A percentile compares a stretch with the other conserved stretches of the same genome.
phyloP scores from a whole-genome alignment of 2,888 invertebrate species.

The Emesis furor region DNA sequence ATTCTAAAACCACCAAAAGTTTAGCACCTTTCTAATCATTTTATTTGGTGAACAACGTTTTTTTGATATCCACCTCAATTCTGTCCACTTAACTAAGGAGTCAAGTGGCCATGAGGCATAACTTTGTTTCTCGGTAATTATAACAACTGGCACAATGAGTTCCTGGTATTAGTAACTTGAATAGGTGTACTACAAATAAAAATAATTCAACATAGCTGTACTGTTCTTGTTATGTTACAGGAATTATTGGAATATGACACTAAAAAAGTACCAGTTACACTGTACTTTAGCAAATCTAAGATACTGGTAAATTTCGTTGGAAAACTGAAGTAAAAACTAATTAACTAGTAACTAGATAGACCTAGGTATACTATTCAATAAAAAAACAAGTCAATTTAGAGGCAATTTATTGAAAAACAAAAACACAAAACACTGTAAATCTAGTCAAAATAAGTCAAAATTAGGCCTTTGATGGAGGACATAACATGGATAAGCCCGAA shows the following conservation, averaged over 20 bases:
- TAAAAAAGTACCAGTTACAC: not conserved
- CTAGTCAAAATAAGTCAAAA: slow-evolving; percentile 4
- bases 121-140: slow-evolving; percentile 7
- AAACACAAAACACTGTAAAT: not conserved
- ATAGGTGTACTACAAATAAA: slow-evolving; percentile 7
- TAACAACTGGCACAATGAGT: slow-evolving; percentile 4
- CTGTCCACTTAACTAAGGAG: slow-evolving; percentile 1
- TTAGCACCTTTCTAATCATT: not conserved
- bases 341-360: slow-evolving; percentile 7
- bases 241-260: not conserved
- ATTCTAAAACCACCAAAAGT: slow-evolving; percentile 4
- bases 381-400: slow-evolving; percentile 7
- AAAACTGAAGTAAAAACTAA: not conserved
- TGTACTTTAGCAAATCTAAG: slow-evolving; percentile 1
- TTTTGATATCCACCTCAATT: slow-evolving; percentile 3
- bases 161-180: slow-evolving; percentile 4
- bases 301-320: slow-evolving; percentile 1
- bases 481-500: slow-evolving; percentile 7
- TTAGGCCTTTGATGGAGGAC: slow-evolving; percentile 7
- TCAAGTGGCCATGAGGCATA: slow-evolving; percentile 4
- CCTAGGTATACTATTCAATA: slow-evolving; percentile 7
- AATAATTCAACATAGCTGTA: slow-evolving; percentile 7
- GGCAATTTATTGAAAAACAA: slow-evolving; percentile 7
- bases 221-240: slow-evolving; percentile 4
- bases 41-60: slow-evolving; percentile 7